phyloP scores from a whole-genome alignment of 2,113 vertebrate genomes.

The Dendropsophus ebraccatus region DNA sequence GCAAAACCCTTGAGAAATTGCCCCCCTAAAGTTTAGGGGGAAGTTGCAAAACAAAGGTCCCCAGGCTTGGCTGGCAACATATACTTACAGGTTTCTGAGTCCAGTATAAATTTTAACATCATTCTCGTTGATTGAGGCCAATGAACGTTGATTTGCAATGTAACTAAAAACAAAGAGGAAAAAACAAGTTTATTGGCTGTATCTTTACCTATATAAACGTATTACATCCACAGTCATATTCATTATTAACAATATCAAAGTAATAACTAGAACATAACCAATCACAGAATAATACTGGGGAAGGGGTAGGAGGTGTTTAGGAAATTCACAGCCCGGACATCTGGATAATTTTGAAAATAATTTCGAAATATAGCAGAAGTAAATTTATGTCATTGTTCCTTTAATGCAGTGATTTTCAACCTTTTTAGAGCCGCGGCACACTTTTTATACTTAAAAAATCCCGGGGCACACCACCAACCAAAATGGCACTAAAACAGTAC shows the following conservation, averaged over 20 bases:
- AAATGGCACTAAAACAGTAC: too few species aligned
- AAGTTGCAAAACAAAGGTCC: not conserved
- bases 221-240: not conserved
- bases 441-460: too few species aligned
- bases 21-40: not conserved
- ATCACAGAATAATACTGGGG: not conserved
- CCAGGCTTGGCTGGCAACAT: not conserved
- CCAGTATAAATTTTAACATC: slow-evolving; percentile 90
- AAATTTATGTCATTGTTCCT: not conserved
- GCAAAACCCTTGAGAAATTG: too few species aligned
- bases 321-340: not conserved
- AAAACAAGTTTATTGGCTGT: slow-evolving; percentile 11
- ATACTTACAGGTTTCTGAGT: slow-evolving; percentile 95
- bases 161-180: slow-evolving; percentile 79
- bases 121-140: slow-evolving; percentile 91
- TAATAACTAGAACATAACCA: slow-evolving; percentile 1
- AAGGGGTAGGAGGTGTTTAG: not conserved
- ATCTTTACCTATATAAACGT: not conserved
- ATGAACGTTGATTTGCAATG: slow-evolving; percentile 89
- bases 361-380: not conserved
- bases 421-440: too few species aligned
- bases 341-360: not conserved
- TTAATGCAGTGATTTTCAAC: not conserved
- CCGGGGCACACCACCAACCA: too few species aligned
- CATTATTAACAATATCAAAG: slow-evolving; percentile 13